These are phyloP conservation scores for Anadara kagoshimensis DNA, from an alignment of 1,140 invertebrate species.

Conservation along the genomic window DNA sequence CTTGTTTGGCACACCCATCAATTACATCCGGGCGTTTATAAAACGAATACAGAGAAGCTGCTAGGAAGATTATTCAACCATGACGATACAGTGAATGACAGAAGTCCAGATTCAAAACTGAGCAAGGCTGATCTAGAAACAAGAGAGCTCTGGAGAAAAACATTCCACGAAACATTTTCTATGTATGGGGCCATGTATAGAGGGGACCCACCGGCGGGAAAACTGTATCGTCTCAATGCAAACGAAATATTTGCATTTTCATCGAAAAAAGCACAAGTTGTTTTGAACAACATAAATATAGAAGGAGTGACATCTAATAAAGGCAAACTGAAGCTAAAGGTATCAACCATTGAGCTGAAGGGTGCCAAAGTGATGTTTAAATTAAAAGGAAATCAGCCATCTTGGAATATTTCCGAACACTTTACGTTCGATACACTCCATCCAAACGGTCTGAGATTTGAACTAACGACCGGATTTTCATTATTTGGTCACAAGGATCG, in stretches of 20 bases:
- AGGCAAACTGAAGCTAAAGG: constrained; percentile 30
- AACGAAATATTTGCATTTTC: constrained; percentile 1
- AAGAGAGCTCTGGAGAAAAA: constrained; percentile 36
- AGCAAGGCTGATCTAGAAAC: constrained; percentile 32
- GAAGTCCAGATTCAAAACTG: constrained; percentile 67
- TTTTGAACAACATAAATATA: neutral
- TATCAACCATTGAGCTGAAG: constrained; percentile 15
- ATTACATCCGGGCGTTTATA: constrained; percentile 68
- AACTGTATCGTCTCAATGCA: constrained; percentile 16
- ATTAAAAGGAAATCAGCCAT: constrained; percentile 4
- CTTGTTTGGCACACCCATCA: constrained; percentile 74
- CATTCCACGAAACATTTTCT: constrained; percentile 41
- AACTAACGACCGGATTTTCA: neutral
- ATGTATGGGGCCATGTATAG: constrained; percentile 55
- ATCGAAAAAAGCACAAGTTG: constrained; percentile 5
- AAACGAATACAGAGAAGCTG: constrained; percentile 64
- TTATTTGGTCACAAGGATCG: neutral
- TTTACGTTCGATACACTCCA: neutral
- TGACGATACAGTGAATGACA: constrained; percentile 71
- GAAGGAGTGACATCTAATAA: constrained; percentile 15
- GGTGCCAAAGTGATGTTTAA: neutral
- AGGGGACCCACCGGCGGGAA: constrained; percentile 50
- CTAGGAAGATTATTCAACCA: constrained; percentile 69
- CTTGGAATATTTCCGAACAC: neutral
- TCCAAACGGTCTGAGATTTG: neutral